Base-by-base conservation (phyloP, 2,113 vertebrate species). In the Brachypteracias leptosomus region DNA sequence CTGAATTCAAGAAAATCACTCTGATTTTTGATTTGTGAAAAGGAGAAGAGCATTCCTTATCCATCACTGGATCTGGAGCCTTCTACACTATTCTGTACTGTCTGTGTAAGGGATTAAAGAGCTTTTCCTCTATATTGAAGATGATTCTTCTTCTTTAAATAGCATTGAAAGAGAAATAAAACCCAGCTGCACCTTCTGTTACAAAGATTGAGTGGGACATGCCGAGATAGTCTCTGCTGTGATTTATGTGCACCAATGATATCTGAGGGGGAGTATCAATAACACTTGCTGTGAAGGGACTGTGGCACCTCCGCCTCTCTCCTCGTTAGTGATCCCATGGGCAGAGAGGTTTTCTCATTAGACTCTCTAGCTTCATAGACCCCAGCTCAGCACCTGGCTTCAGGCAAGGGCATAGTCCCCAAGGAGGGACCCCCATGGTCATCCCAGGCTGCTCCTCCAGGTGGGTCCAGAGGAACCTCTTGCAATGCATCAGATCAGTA, bases 141-240 rank as follows among this genome's bases (percentile, higher is more conserved):
- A 84, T 95, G 82, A 68, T 89, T 87, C 24, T 78, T 21, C 36
- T 91, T 26, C 72, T 93, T 78, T 81, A 95, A 89, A 92, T 54
- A 95, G 71, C 90, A 87, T 52, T 87, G 70, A 55, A 85, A 80
- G 55, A 85, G 35, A 94, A 96, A 90, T 65, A 78, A 87, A 93
- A 85, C 88, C 36, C 71, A 83, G 47, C 26, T 62, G 28, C 20
- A 44, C 55, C 18, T 55, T 70, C 31, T 67, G 16, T 66, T 73
- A 51, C 51, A 89, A 80, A 59, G 95, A 76, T 25, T 61, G 76
- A 90, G 46, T 14, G 46, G 33, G 55, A 72, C 52, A 62, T 42
- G 26, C 22, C 66, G 77, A 88, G 71, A 66, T 25, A 36, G 66
- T 72, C 40, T 80, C 52, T 93, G 47, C 77, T 85, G 26, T 76